Base-by-base conservation (phyloP, 2,888 invertebrate genomes). In the Nemoura dubitans region DNA sequence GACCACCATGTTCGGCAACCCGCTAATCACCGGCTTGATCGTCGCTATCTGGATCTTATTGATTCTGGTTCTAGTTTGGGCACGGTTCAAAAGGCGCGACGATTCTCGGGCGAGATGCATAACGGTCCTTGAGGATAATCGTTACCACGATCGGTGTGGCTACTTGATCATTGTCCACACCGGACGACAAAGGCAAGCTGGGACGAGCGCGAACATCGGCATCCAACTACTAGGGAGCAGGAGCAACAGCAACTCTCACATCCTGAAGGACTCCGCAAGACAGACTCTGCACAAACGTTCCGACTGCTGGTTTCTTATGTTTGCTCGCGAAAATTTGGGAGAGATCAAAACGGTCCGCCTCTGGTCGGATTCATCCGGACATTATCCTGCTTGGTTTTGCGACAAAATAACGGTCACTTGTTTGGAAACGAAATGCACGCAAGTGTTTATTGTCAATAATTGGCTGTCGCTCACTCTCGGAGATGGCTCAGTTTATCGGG, bases 131-230 rank as follows among this genome's bases (percentile, higher is more conserved):
- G 87, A 88, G 16, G 89, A 89, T 85, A 89, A 89, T 83, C 86
- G 85, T 80, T 88, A 88, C n/a, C 85, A 84, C 0, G 88, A 89
- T 76, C 87, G 85, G 25, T 88, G 88, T 86, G 87, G 87, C 1
- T 89, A 89, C 80, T 36, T 89, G 28, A 77, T 89, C 21, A 87
- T 87, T 0, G 89, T 89, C 7, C 89, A 88, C 78, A 89, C 89
- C 0, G 89, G 89, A n/a, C 85, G 86, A 30, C 86, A 86, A 21
- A 16, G 87, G 21, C 85, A 81, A 81, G 87, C 89, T 29, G 89
- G 89, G 59, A 89, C 89, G 10, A 87, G 89, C 0, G 88, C 89
- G 0, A 89, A 89, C 87, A 89, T 89, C 5, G 89, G 89, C 1
- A 88, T 89, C 16, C 87, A 88, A 86, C 59, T 89, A 7, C 76